Evolutionary conservation across 1,140 invertebrate genomes (phyloP).

Genomic region (Psilanteris sp.): DNA sequence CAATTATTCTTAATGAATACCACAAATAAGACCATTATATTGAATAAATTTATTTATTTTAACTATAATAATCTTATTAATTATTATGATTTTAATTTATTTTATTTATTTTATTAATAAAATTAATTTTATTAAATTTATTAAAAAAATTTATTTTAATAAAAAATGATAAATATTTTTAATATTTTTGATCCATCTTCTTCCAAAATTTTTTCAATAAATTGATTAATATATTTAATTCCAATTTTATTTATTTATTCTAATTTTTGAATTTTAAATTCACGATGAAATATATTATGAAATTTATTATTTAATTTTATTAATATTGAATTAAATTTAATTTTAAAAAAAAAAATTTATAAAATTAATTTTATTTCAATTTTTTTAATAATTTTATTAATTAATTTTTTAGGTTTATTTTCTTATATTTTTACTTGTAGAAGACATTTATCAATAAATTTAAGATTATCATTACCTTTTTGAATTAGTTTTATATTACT

Average conservation of each 20-base stretch:
- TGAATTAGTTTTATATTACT: conserved; percentile 83
- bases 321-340: conserved; percentile 71
- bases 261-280: conserved; percentile 77
- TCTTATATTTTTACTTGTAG: conserved; percentile 85
- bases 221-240: conserved; percentile 74
- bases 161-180: conserved; percentile 65
- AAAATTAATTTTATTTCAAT: conserved; percentile 80
- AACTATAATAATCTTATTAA: conserved; percentile 66
- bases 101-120: conserved; percentile 74
- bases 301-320: conserved; percentile 79
- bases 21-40: conserved; percentile 76
- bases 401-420: conserved; percentile 84
- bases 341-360: conserved; percentile 79
- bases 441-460: conserved; percentile 81
- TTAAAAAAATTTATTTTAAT: conserved; percentile 79
- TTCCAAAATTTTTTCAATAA: conserved; percentile 74
- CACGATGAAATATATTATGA: conserved; percentile 65
- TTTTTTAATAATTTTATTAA: conserved; percentile 80
- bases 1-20: conserved; percentile 70
- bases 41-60: conserved; percentile 70
- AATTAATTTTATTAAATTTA: conserved; percentile 60
- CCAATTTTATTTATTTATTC: conserved; percentile 72
- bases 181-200: conserved; percentile 63
- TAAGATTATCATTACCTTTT: conserved; percentile 81
- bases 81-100: conserved; percentile 66